Percentiles rank a stretch among this genome's conserved stretches.
phyloP scores from a whole-genome alignment of 2,797 vertebrate genomes.

The Oreochromis mossambicus region DNA sequence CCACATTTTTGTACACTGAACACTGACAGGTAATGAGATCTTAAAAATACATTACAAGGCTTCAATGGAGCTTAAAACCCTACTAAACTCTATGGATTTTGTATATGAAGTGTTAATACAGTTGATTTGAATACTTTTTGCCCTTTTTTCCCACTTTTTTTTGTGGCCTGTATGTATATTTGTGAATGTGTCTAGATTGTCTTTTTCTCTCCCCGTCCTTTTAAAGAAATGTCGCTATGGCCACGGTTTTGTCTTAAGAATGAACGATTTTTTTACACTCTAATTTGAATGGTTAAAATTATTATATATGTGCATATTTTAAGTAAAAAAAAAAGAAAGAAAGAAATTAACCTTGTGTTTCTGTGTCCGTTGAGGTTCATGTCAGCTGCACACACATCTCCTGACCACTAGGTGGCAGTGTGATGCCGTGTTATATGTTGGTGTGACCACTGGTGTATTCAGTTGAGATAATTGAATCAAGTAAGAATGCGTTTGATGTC shows the following conservation, averaged over 20 bases:
- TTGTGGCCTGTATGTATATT: conserved; percentile 23
- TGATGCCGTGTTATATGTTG: neutral
- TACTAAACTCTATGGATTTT: neutral
- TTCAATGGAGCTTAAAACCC: neutral
- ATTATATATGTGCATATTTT: conserved; percentile 49
- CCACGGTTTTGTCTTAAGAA: conserved; percentile 44
- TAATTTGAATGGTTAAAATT: conserved; percentile 27
- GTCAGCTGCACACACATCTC: neutral
- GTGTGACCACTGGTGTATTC: neutral
- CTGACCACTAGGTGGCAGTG: conserved; percentile 57
- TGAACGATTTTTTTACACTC: conserved; percentile 37
- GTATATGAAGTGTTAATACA: conserved; percentile 23
- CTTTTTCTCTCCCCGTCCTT: neutral
- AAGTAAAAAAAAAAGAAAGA: conserved; percentile 33
- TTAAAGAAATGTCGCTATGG: conserved; percentile 2
- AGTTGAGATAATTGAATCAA: neutral
- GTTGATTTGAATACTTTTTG: conserved; percentile 23
- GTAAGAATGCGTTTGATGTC: neutral
- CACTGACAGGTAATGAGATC: neutral
- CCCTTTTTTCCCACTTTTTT: neutral
- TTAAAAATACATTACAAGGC: neutral
- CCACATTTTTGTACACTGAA: neutral
- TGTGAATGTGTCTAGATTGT: conserved; percentile 21
- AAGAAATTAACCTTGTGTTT: neutral
- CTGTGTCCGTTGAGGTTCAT: neutral